A percentile compares a stretch with the other conserved stretches of the same genome.
phyloP scores from a whole-genome alignment of 2,113 vertebrate genomes.

The Fulmarus glacialis region DNA sequence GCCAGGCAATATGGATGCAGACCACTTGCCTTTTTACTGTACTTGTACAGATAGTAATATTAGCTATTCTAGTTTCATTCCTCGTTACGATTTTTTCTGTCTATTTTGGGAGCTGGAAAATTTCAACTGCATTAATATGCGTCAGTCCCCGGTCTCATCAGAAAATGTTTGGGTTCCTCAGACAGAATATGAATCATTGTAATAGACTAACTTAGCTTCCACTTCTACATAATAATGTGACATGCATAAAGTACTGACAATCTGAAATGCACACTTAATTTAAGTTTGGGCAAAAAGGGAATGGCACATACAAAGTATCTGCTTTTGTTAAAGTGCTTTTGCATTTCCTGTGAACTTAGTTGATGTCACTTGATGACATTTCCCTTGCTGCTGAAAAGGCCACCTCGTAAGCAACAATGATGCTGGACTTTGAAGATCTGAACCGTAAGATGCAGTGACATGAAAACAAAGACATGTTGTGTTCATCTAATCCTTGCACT shows the following conservation, averaged over 20 bases:
- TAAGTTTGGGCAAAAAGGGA: neutral
- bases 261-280: neutral
- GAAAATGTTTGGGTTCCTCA: neutral
- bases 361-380: neutral
- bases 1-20: neutral
- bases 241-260: neutral
- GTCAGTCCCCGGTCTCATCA: neutral
- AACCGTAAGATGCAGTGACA: neutral
- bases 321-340: neutral
- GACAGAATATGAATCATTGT: constrained; percentile 3
- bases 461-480: neutral
- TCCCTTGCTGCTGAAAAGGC: constrained; percentile 23
- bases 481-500: neutral
- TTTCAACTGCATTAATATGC: neutral
- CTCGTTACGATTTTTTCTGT: neutral
- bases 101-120: neutral
- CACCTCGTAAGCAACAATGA: neutral
- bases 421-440: neutral
- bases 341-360: neutral
- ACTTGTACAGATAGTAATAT: neutral
- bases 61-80: neutral
- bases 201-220: neutral
- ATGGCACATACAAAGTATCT: neutral
- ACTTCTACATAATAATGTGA: neutral
- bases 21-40: neutral